phyloP scores from a whole-genome alignment of 2,797 vertebrate genomes.

The Arctocebus calabarensis region DNA sequence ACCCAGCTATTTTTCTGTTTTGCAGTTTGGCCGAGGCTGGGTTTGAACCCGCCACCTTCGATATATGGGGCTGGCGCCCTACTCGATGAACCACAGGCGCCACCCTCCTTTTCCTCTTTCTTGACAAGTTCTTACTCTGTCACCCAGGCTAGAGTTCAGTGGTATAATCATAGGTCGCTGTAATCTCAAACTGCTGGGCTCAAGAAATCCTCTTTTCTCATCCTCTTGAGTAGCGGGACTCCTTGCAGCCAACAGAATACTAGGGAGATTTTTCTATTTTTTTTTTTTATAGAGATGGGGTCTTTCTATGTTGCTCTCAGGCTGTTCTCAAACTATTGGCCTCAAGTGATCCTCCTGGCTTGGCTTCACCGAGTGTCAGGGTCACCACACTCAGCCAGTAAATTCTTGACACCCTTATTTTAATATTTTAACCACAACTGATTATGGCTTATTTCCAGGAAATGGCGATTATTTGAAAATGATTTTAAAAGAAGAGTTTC shows the following conservation, averaged over 20 bases:
- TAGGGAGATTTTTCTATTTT: no score
- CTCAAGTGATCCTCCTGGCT: not conserved
- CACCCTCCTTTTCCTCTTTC: no score
- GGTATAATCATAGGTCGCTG: not conserved
- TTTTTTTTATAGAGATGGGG: not conserved
- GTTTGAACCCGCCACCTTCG: no score
- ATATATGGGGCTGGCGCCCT: no score
- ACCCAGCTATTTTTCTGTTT: no score
- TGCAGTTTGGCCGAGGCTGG: no score
- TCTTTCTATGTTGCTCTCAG: not conserved
- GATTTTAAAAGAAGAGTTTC: not conserved
- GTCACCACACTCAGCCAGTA: not conserved
- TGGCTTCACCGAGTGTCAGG: not conserved
- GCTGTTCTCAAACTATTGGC: not conserved
- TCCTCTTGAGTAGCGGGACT: not conserved
- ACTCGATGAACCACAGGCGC: no score
- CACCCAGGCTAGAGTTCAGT: not conserved
- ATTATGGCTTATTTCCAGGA: not conserved
- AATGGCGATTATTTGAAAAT: not conserved
- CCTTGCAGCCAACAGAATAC: no score
- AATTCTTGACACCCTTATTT: not conserved
- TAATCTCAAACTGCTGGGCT: not conserved
- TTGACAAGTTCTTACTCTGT: not conserved
- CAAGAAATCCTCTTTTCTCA: not conserved
- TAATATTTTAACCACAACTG: not conserved